Evolutionary conservation across 2,888 invertebrate genomes (phyloP), one percentile per base, ranked within the genome.

Genomic region (Drosophila longiperda): DNA sequence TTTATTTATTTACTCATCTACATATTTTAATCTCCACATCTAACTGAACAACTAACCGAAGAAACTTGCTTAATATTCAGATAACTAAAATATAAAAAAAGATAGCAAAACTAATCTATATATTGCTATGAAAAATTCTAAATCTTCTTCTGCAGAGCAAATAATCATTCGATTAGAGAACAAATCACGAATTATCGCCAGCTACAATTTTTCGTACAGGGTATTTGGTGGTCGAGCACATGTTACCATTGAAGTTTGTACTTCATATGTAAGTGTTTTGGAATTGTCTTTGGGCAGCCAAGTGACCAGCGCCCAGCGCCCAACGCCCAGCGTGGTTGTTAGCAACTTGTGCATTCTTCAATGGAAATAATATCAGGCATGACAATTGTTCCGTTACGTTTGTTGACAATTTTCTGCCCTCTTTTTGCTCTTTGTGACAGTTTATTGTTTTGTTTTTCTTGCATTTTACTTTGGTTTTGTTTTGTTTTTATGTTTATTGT

Each of bases 371-470:
- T 64, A 68, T 66, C 68, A 82, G 75, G 82, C 81, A 83, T 73
- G 74, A 80, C 77, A 83, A 85, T 71, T 72, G 74, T 73, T 45
- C 45, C 23, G 74, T 73, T 73, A 12, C 52, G 50, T 57, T 67
- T 80, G 73, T 80, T 76, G 73, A 73, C 72, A 78, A 58, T 65
- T 70, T 72, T 55, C 57, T 57, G 57, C 67, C 29, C 67, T 40
- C 77, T 57, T 65, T 54, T 54, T 71, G 52, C 65, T 54, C 55
- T 64, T 50, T 68, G 40, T 49, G 62, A 48, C 32, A 65, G 75
- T 83, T 83, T 83, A 73, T 70, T 66, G 81, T 69, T 77, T 70
- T 81, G 82, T 81, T 82, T 74, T 72, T 59, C 63, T 66, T 63
- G 15, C 20, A 70, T 66, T 62, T 62, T 55, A 67, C 65, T 75